Evolutionary conservation across 2,888 invertebrate genomes (phyloP).

Genomic region (Galeruca laticollis): DNA sequence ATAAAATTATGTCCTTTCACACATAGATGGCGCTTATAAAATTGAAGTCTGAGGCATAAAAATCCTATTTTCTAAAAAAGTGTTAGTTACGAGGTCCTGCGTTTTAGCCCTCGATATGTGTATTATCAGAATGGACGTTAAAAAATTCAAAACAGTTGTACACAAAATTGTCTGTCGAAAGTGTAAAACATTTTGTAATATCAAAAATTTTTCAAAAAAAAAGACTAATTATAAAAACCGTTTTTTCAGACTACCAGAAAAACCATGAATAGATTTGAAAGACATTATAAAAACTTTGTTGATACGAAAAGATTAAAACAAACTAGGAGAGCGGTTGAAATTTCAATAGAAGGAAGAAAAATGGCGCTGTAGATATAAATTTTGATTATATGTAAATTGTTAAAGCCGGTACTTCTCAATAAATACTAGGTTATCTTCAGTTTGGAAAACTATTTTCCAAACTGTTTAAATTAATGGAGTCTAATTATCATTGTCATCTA

Average conservation of each 20-base stretch:
- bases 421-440: not conserved
- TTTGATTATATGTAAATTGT: not conserved
- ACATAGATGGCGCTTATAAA: too few species aligned
- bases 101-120: too few species aligned
- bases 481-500: too few species aligned
- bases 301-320: conserved; percentile 86
- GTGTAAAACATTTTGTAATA: conserved; percentile 11
- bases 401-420: conserved; percentile 1
- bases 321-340: conserved; percentile 87
- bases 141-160: too few species aligned
- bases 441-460: not conserved
- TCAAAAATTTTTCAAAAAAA: too few species aligned
- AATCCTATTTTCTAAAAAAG: too few species aligned
- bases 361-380: conserved; percentile 89
- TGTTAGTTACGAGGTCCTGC: too few species aligned
- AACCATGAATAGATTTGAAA: conserved; percentile 89
- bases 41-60: too few species aligned
- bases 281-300: conserved; percentile 90
- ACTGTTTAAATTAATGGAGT: not conserved
- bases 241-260: conserved; percentile 79
- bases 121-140: too few species aligned
- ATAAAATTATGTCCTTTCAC: too few species aligned
- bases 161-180: too few species aligned
- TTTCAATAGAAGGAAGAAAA: conserved; percentile 96
- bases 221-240: too few species aligned